phyloP scores from a whole-genome alignment of 2,797 vertebrate species.

The Threskiornis aethiopicus region DNA sequence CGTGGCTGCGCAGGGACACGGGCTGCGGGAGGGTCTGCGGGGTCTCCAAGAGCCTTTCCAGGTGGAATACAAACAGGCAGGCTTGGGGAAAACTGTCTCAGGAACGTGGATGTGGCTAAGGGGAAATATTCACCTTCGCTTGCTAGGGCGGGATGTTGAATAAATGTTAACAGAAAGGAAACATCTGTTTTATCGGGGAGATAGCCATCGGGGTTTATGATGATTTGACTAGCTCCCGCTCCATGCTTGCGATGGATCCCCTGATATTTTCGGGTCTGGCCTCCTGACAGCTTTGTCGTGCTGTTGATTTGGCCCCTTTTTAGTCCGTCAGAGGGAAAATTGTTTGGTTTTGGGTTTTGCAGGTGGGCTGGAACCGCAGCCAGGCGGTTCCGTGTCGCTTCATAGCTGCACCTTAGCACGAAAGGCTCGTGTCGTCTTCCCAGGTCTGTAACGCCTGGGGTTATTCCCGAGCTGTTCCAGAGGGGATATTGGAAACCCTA shows the following conservation, averaged over 20 bases:
- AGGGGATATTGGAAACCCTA: not conserved
- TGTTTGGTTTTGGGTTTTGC: accelerated
- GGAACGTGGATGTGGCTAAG: not conserved
- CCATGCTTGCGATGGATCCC: not conserved
- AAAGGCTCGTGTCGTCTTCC: too few species aligned
- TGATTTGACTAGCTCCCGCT: not conserved
- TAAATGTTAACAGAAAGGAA: not conserved
- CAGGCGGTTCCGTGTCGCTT: not conserved
- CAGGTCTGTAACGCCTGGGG: not conserved
- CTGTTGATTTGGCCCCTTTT: not conserved
- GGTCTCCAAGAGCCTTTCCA: not conserved
- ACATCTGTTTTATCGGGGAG: not conserved
- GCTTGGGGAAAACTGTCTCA: not conserved
- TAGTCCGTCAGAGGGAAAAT: not conserved
- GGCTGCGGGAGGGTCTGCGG: too few species aligned
- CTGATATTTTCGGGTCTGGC: not conserved
- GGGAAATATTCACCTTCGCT: accelerated
- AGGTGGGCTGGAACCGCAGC: not conserved
- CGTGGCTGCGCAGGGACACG: accelerated
- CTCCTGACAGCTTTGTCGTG: not conserved
- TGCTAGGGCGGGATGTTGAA: not conserved
- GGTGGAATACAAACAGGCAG: not conserved
- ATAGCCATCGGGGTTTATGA: accelerated
- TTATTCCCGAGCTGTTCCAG: not conserved
- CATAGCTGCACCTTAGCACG: accelerated